phyloP scores from a whole-genome alignment of 2,113 vertebrate species.

The Phaethornis superciliosus region DNA sequence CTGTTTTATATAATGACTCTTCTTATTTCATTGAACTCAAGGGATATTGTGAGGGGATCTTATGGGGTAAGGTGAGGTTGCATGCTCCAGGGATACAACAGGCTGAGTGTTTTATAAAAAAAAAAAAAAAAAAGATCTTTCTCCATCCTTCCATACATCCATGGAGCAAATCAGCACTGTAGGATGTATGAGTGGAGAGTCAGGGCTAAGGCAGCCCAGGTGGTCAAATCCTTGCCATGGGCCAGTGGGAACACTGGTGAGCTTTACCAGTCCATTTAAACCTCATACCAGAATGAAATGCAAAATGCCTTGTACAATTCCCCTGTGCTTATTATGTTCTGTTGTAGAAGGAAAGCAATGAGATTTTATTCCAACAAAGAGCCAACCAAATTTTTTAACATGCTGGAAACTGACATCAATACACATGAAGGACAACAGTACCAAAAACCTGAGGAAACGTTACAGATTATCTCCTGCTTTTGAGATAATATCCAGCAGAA shows the following conservation, averaged over 20 bases:
- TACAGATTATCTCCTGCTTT: neutral
- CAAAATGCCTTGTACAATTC: neutral
- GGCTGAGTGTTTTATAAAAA: neutral
- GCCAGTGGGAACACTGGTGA: neutral
- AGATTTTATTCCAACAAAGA: neutral
- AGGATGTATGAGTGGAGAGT: fast-evolving
- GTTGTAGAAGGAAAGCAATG: neutral
- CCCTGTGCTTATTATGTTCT: neutral
- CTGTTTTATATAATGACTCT: neutral
- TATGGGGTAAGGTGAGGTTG: neutral
- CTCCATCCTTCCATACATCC: neutral
- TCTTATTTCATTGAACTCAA: conserved; percentile 9
- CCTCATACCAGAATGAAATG: neutral
- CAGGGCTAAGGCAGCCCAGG: neutral
- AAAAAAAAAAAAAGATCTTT: neutral
- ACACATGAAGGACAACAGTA: neutral
- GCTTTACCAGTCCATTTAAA: neutral
- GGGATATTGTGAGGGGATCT: neutral
- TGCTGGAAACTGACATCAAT: neutral
- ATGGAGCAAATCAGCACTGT: neutral
- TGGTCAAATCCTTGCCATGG: neutral
- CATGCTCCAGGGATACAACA: neutral
- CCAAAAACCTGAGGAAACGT: neutral
- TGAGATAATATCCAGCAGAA: neutral
- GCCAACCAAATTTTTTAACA: neutral